Conservation (phyloP, 2,113 vertebrate species). For the Lamprologus tigripictilis region DNA sequence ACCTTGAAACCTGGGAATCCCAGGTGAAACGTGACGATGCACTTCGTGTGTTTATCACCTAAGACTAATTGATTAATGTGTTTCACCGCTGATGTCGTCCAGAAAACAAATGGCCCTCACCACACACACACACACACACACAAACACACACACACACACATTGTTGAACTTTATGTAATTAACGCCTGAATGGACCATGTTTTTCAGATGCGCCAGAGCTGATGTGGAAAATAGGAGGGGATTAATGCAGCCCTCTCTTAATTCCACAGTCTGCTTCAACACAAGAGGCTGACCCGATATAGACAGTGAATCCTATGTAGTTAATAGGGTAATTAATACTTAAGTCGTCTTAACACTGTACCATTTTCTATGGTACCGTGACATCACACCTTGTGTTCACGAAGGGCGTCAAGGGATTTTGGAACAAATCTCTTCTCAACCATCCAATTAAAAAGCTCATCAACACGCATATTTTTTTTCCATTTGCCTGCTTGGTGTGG, state of each 20-base stretch:
- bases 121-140: background rate
- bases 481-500: background rate
- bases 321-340: constrained; percentile 66
- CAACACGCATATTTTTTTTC: background rate
- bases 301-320: constrained; percentile 53
- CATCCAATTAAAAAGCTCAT: constrained; percentile 41
- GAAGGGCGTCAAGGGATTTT: constrained; percentile 43
- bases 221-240: constrained; percentile 65
- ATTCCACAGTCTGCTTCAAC: constrained; percentile 50
- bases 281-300: constrained; percentile 49
- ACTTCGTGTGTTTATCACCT: constrained; percentile 57
- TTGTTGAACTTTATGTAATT: constrained; percentile 61
- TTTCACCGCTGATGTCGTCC: constrained; percentile 53
- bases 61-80: constrained; percentile 66
- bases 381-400: constrained; percentile 47
- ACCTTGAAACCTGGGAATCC: constrained; percentile 55
- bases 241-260: constrained; percentile 59
- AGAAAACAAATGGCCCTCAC: constrained; percentile 55
- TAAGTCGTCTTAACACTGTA: constrained; percentile 58
- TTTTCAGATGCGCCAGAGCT: constrained; percentile 58
- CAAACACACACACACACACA: background rate
- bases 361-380: constrained; percentile 24
- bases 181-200: constrained; percentile 48
- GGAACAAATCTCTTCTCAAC: constrained; percentile 45
- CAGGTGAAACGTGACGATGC: constrained; percentile 35